Evolutionary conservation across 92 coral and sea anemone species (phyloP).

Genomic region (Porites evermanni): DNA sequence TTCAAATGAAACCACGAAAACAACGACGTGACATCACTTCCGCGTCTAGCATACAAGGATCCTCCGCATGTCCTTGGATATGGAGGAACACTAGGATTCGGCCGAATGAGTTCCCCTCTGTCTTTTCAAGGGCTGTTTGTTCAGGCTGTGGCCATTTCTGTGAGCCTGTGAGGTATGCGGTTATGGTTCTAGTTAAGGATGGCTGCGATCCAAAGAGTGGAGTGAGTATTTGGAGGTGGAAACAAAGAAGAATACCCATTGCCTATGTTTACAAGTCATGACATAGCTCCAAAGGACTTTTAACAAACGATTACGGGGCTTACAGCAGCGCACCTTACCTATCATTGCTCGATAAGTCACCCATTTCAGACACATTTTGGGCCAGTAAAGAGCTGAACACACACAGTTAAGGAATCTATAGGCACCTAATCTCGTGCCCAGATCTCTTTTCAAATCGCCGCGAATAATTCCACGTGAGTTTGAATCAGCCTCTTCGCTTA

Average conservation of each 20-base stretch:
- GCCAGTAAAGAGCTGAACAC: no score
- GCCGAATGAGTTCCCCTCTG: slow-evolving; percentile 19
- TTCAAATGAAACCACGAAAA: background rate
- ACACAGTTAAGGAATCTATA: no score
- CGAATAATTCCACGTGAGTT: no score
- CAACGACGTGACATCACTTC: background rate
- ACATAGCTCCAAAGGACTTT: no score
- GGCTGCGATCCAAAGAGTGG: slow-evolving; percentile 40
- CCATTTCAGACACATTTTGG: no score
- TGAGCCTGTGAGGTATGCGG: background rate
- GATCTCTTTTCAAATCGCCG: no score
- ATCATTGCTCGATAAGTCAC: no score
- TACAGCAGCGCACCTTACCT: no score
- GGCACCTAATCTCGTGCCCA: no score
- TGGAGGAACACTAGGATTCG: slow-evolving; percentile 1
- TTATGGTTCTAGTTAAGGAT: slow-evolving; percentile 17
- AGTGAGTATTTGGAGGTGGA: slow-evolving; percentile 56
- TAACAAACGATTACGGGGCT: background rate
- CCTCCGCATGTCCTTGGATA: slow-evolving; percentile 37
- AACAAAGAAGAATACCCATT: slow-evolving; percentile 10
- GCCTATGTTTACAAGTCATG: slow-evolving; percentile 34
- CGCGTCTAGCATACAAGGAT: background rate
- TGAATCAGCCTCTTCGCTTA: no score
- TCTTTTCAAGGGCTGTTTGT: slow-evolving; percentile 7
- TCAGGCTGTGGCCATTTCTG: slow-evolving; percentile 15